These are phyloP conservation scores for Turritopsis dohrnii DNA, from an alignment of 30 jellyfish, hydroid and myxozoan genomes.

Conservation along the genomic window DNA sequence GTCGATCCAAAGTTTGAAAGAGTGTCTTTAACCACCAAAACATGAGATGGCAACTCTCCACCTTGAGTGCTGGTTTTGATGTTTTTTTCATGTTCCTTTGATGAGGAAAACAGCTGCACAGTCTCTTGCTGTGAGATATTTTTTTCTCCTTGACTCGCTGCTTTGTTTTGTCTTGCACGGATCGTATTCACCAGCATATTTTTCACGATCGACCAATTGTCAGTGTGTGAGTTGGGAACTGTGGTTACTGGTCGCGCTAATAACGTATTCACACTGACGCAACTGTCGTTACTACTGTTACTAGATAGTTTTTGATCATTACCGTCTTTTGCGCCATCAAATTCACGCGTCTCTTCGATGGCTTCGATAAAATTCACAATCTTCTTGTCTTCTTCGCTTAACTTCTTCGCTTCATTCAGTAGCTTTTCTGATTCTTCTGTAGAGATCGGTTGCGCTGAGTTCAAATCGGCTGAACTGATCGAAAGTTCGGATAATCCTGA, in stretches of 20 bases:
- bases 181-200: constrained; percentile 22
- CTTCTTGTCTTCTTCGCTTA: constrained; percentile 18
- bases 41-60: background rate
- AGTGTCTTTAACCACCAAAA: background rate
- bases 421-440: constrained; percentile 8
- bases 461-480: constrained; percentile 27
- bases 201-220: constrained; percentile 35
- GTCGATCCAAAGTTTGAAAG: background rate
- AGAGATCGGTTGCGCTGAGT: constrained; percentile 3
- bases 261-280: background rate
- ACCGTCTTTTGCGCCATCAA: background rate
- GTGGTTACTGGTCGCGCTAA: constrained; percentile 22
- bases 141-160: background rate
- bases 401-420: background rate
- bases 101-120: background rate
- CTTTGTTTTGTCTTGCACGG: constrained; percentile 5
- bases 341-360: constrained; percentile 5
- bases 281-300: background rate
- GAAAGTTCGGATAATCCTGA: constrained; percentile 36
- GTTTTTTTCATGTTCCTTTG: background rate
- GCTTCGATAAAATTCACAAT: constrained; percentile 22
- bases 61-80: background rate
- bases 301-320: background rate
- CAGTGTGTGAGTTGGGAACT: constrained; percentile 29
- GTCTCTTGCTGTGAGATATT: background rate